These are phyloP conservation scores for Rhynchophorus ferrugineus DNA, from an alignment of 1,140 invertebrate genomes.

Conservation along the genomic window DNA sequence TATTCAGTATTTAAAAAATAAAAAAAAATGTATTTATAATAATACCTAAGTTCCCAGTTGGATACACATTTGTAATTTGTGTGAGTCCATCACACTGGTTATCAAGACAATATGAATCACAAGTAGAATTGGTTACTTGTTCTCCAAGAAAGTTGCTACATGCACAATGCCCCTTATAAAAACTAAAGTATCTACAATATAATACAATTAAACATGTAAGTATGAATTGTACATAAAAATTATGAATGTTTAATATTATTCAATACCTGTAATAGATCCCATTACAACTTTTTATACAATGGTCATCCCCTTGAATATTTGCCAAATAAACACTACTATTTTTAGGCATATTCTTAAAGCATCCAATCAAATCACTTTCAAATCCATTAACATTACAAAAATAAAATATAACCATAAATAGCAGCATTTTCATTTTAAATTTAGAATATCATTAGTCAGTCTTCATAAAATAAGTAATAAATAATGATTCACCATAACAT, in stretches of 20 bases:
- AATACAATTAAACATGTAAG: neutral
- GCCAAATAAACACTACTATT: slow-evolving; percentile 15
- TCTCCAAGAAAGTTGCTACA: slow-evolving; percentile 35
- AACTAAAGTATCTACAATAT: slow-evolving; percentile 16
- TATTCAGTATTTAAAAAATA: neutral
- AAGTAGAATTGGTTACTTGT: slow-evolving; percentile 26
- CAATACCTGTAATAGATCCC: slow-evolving; percentile 30
- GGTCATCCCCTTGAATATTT: slow-evolving; percentile 10
- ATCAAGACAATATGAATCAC: slow-evolving; percentile 24
- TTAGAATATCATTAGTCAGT: slow-evolving; percentile 6
- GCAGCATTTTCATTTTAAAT: slow-evolving; percentile 13
- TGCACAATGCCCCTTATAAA: slow-evolving; percentile 24
- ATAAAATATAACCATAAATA: slow-evolving; percentile 10
- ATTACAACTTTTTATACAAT: slow-evolving; percentile 27
- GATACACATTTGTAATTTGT: slow-evolving; percentile 27
- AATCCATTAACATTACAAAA: slow-evolving; percentile 7
- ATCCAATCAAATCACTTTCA: slow-evolving; percentile 26
- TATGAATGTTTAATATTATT: neutral
- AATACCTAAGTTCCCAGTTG: slow-evolving; percentile 32
- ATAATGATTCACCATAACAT: neutral
- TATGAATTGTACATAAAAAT: neutral
- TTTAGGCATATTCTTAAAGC: slow-evolving; percentile 24
- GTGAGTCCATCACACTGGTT: slow-evolving; percentile 9
- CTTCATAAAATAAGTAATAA: neutral
- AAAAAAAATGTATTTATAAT: slow-evolving; percentile 6